Percentiles rank a stretch among this genome's conserved stretches.
Evolutionary conservation across 2,797 vertebrate species (phyloP).

Genomic region (Sebastiscus albofasciatus): DNA sequence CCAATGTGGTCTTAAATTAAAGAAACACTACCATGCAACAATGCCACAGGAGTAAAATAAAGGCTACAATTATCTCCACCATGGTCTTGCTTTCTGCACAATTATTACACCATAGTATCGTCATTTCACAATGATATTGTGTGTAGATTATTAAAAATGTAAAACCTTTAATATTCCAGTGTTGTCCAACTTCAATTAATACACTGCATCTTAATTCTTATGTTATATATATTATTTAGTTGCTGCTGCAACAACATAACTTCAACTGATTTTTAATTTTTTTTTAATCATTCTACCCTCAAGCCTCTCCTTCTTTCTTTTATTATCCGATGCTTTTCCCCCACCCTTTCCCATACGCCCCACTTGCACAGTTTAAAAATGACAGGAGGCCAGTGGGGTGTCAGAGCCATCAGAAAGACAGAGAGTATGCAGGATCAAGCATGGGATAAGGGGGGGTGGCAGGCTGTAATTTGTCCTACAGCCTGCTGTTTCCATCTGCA

Average conservation of each 20-base stretch:
- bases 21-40: neutral
- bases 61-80: neutral
- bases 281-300: neutral
- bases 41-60: neutral
- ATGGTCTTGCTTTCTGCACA: neutral
- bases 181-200: neutral
- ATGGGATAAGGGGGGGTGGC: constrained; percentile 49
- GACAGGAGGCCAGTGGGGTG: constrained; percentile 44
- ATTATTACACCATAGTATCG: neutral
- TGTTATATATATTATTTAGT: neutral
- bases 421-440: constrained; percentile 53
- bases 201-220: neutral
- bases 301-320: neutral
- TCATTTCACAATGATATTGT: neutral
- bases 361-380: constrained; percentile 41
- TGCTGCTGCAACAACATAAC: neutral
- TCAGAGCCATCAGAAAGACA: constrained; percentile 51
- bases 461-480: constrained; percentile 72
- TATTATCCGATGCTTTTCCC: neutral
- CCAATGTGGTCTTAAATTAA: neutral
- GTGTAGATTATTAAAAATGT: neutral
- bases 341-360: neutral
- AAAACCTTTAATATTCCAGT: neutral
- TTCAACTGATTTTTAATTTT: neutral
- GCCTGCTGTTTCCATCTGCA: constrained; percentile 66